Evolutionary conservation across 2,797 vertebrate species (phyloP).

Genomic region (Notamacropus eugenii): DNA sequence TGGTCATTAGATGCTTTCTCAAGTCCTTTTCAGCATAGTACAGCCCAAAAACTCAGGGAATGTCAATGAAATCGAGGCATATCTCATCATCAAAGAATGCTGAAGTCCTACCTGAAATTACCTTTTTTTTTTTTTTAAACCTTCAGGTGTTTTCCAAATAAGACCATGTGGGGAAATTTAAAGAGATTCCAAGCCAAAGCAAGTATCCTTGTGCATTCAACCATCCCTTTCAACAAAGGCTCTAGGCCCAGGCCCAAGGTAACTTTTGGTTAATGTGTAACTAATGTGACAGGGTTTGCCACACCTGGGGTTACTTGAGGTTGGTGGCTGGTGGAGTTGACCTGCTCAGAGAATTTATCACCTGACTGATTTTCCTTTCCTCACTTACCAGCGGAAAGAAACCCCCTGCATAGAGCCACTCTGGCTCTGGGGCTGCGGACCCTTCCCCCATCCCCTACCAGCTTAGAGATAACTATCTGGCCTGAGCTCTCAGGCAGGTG

Average conservation of each 20-base stretch:
- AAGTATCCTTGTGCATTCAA: neutral
- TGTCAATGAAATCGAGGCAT: neutral
- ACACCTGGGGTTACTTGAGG: neutral
- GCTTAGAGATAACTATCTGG: neutral
- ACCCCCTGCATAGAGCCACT: neutral
- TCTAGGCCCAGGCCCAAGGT: neutral
- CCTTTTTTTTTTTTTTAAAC: neutral
- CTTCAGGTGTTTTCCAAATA: neutral
- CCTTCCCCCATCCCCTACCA: neutral
- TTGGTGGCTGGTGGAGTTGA: neutral
- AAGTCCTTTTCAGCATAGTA: neutral
- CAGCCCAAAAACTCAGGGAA: neutral
- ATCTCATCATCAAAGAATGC: neutral
- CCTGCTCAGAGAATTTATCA: neutral
- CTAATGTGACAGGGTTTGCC: neutral
- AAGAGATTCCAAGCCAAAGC: neutral
- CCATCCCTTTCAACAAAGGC: neutral
- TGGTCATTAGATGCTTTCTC: neutral
- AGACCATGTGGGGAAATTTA: neutral
- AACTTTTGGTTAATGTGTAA: neutral
- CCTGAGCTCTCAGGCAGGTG: neutral
- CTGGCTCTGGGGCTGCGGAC: neutral
- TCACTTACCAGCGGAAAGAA: neutral
- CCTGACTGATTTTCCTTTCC: neutral
- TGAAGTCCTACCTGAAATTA: neutral